Evolutionary conservation across 1,140 invertebrate genomes (phyloP).

Genomic region (Zophobas morio): DNA sequence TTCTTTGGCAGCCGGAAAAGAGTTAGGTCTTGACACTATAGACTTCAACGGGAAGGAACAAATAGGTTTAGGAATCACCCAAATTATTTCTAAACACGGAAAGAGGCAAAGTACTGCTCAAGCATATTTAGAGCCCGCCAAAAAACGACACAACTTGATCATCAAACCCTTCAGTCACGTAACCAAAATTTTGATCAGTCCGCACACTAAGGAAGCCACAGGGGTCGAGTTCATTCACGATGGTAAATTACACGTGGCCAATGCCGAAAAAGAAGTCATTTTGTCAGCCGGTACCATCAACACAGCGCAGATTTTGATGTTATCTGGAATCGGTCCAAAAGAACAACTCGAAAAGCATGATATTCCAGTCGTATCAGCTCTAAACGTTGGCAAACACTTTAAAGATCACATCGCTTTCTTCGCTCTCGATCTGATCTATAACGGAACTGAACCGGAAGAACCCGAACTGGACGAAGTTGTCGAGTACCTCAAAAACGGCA

Average conservation of each 20-base stretch:
- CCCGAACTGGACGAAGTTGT: conserved; percentile 51
- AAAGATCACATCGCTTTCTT: conserved; percentile 71
- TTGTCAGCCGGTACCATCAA: conserved; percentile 87
- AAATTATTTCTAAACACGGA: conserved; percentile 73
- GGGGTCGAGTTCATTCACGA: conserved; percentile 76
- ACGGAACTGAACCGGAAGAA: conserved; percentile 50
- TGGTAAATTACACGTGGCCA: conserved; percentile 66
- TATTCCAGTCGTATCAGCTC: conserved; percentile 67
- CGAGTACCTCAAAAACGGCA: conserved; percentile 66
- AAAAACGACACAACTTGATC: conserved; percentile 77
- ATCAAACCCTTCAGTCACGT: conserved; percentile 72
- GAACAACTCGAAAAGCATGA: conserved; percentile 69
- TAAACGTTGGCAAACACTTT: conserved; percentile 72
- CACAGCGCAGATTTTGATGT: conserved; percentile 88
- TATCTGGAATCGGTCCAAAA: conserved; percentile 84
- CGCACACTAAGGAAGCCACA: conserved; percentile 72
- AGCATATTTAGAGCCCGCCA: conserved; percentile 71
- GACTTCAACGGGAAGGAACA: conserved; percentile 78
- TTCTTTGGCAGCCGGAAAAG: conserved; percentile 74
- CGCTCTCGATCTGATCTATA: conserved; percentile 59
- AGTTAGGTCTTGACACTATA: conserved; percentile 70
- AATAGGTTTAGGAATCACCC: conserved; percentile 77
- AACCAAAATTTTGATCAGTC: conserved; percentile 76
- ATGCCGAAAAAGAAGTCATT: conserved; percentile 79
- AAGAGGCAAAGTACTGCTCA: conserved; percentile 72